These are phyloP conservation scores for Rhodeus uyekii DNA, from an alignment of 2,797 vertebrate genomes.

Conservation along the genomic window DNA sequence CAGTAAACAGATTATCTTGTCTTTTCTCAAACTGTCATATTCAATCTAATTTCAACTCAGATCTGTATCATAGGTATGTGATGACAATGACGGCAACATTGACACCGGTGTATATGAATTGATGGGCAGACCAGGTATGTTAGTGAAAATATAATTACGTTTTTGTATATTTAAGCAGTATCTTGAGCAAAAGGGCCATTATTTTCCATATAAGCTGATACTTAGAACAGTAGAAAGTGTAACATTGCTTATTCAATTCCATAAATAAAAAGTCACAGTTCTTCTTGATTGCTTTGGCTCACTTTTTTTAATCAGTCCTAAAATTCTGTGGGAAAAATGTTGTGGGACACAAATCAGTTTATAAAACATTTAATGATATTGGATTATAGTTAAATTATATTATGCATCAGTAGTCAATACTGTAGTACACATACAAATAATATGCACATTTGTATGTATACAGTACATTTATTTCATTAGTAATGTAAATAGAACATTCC, in stretches of 20 bases:
- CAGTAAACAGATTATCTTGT: slow-evolving; percentile 70
- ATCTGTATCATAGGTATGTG: slow-evolving; percentile 54
- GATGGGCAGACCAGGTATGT: slow-evolving; percentile 73
- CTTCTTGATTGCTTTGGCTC: not conserved
- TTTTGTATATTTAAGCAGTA: not conserved
- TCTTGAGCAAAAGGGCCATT: not conserved
- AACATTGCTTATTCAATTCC: not conserved
- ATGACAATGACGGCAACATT: slow-evolving; percentile 44
- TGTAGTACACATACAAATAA: not conserved
- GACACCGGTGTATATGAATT: slow-evolving; percentile 68
- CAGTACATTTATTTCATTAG: not conserved
- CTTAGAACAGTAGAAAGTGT: not conserved
- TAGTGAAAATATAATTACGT: not conserved
- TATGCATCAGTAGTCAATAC: not conserved
- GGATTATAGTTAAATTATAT: not conserved
- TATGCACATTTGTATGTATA: not conserved
- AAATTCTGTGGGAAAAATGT: not conserved
- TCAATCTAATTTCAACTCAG: slow-evolving; percentile 29
- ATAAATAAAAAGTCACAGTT: not conserved
- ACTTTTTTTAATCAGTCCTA: not conserved
- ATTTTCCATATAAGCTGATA: not conserved
- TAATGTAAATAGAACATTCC: not conserved
- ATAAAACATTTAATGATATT: too few relatives aligned
- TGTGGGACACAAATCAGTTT: too few relatives aligned
- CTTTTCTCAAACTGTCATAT: slow-evolving; percentile 68